phyloP scores from a whole-genome alignment of 2,797 vertebrate genomes.

The Potorous gilbertii region DNA sequence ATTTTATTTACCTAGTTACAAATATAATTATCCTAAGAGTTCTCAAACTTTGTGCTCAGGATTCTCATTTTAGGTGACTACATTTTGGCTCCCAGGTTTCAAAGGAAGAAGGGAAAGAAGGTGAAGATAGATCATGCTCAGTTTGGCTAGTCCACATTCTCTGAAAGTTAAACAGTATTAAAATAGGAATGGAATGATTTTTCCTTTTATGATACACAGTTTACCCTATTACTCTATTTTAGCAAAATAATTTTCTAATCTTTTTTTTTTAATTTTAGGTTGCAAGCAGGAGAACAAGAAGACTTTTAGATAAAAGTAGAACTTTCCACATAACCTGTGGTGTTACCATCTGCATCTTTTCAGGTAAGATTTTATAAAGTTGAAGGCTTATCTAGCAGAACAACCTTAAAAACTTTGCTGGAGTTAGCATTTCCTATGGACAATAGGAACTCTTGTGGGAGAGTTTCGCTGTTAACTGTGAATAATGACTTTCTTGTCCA shows the following conservation, averaged over 20 bases:
- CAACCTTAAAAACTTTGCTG: not conserved
- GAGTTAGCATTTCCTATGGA: not conserved
- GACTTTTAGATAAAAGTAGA: conserved; percentile 95
- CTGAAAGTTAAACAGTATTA: not conserved
- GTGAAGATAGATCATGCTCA: not conserved
- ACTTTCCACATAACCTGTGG: conserved; percentile 95
- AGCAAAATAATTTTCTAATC: not conserved
- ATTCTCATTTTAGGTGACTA: not conserved
- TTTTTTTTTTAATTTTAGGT: conserved; percentile 85
- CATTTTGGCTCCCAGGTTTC: not conserved
- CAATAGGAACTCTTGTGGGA: not conserved
- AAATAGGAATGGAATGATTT: not conserved
- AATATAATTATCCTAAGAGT: not conserved
- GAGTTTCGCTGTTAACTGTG: not conserved
- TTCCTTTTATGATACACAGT: not conserved
- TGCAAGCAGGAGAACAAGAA: conserved; percentile 91
- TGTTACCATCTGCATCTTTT: conserved; percentile 93
- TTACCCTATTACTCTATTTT: not conserved
- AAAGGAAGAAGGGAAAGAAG: not conserved
- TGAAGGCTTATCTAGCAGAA: conserved; percentile 8
- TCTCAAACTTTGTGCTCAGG: not conserved
- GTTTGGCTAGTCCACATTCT: not conserved
- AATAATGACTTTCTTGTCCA: conserved; percentile 34
- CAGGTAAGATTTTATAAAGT: conserved; percentile 86
- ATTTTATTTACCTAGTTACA: not conserved